Evolutionary conservation across 2,113 vertebrate genomes (phyloP).

Genomic region (Carlito syrichta): DNA sequence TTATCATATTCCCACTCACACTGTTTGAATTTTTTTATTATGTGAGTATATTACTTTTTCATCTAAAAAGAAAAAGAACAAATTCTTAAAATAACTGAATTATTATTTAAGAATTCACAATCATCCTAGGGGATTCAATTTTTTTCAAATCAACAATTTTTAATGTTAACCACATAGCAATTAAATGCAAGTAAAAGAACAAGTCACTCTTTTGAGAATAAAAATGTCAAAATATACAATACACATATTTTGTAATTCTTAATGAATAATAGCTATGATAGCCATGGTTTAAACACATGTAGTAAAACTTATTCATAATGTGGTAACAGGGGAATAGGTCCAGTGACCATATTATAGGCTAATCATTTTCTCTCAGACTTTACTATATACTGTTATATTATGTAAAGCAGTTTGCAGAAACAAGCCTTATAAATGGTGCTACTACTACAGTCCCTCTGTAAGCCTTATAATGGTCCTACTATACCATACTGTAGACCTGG

Average conservation of each 20-base stretch:
- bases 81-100: neutral
- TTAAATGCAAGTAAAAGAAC: neutral
- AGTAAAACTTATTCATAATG: neutral
- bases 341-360: neutral
- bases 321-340: neutral
- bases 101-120: neutral
- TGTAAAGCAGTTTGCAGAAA: neutral
- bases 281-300: neutral
- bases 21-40: neutral
- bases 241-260: neutral
- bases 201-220: neutral
- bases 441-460: neutral
- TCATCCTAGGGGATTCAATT: neutral
- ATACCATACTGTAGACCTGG: neutral
- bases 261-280: neutral
- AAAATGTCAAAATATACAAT: neutral
- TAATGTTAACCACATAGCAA: neutral
- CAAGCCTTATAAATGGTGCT: neutral
- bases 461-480: constrained; percentile 36
- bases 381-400: neutral
- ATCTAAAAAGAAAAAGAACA: neutral
- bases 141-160: neutral
- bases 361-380: neutral
- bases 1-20: neutral
- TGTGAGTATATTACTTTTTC: neutral